Evolutionary conservation across 2,113 vertebrate species (phyloP).

Genomic region (Podarcis cretensis): DNA sequence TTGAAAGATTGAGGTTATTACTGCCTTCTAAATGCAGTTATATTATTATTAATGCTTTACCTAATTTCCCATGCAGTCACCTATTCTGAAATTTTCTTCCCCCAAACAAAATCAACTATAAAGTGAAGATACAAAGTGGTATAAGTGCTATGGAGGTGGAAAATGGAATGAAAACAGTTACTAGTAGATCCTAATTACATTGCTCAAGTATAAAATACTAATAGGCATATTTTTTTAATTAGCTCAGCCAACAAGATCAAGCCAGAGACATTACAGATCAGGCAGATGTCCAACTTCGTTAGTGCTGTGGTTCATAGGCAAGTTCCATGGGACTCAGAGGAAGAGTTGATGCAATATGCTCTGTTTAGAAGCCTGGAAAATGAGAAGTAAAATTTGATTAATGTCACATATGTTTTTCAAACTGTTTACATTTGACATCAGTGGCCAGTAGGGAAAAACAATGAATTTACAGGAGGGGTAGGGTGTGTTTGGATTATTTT

Average conservation of each 20-base stretch:
- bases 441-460: neutral
- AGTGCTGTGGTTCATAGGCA: neutral
- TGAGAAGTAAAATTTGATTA: neutral
- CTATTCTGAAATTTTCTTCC: neutral
- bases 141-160: neutral
- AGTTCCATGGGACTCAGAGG: neutral
- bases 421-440: neutral
- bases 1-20: neutral
- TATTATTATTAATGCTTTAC: neutral
- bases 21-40: slow-evolving; percentile 4
- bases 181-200: neutral
- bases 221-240: neutral
- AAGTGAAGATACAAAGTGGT: neutral
- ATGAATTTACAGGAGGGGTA: no score
- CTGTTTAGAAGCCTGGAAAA: neutral
- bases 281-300: neutral
- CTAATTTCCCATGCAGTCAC: neutral
- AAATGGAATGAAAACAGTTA: neutral
- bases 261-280: neutral
- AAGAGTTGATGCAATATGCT: neutral
- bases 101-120: neutral
- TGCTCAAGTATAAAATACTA: neutral
- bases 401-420: neutral
- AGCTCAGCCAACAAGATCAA: neutral
- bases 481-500: neutral